A percentile compares a stretch with the other conserved stretches of the same genome.
Evolutionary conservation across 2,888 invertebrate genomes (phyloP).

Genomic region (Pterostichus madidus): DNA sequence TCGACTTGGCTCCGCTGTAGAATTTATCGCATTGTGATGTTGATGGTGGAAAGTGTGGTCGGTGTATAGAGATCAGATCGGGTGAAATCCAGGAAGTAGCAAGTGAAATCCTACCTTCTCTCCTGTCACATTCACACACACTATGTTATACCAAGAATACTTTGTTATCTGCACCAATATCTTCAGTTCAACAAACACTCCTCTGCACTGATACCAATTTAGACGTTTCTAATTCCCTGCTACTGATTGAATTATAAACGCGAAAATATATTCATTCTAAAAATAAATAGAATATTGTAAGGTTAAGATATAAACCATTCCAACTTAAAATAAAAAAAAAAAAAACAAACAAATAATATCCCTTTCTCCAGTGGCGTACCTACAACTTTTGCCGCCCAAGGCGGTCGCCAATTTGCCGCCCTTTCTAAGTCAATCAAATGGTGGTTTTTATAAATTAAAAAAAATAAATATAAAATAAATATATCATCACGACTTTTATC

Average conservation of each 20-base stretch:
- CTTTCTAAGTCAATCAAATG: no score
- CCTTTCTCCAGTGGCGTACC: no score
- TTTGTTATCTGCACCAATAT: conserved; percentile 19
- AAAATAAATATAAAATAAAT: no score
- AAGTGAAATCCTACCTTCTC: conserved; percentile 53
- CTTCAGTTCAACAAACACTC: background rate
- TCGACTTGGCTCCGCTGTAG: background rate
- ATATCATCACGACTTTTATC: no score
- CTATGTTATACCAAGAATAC: background rate
- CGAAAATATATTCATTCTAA: no score
- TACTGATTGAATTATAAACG: background rate
- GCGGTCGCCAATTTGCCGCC: no score
- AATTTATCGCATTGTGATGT: conserved; percentile 39
- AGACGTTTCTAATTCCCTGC: background rate
- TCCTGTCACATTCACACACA: conserved; percentile 17
- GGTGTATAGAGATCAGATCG: conserved; percentile 54
- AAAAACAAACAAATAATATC: no score
- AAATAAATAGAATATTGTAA: no score
- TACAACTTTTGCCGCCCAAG: no score
- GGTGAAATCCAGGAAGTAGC: conserved; percentile 57
- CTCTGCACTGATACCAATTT: background rate
- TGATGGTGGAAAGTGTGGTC: conserved; percentile 50
- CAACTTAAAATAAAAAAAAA: no score
- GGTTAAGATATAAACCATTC: no score
- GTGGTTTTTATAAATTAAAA: no score